Base-by-base conservation (phyloP, 1,140 invertebrate species). In the Drosophila dunni region DNA sequence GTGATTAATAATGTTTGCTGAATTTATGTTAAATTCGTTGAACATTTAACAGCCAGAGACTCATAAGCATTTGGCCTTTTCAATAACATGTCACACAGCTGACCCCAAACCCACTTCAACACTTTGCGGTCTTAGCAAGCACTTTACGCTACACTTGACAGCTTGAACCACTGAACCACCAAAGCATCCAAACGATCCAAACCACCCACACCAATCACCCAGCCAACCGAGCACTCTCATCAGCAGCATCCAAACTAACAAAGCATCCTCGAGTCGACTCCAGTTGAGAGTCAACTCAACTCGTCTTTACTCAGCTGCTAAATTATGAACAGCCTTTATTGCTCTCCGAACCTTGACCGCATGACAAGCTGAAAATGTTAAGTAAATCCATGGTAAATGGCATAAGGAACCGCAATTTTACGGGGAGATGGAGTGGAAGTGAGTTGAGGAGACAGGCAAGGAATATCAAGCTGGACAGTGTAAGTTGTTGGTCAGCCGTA, bases 321-420 rank as follows among this genome's bases (percentile, higher is more conserved):
- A 82, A 85, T 76, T 88, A 82, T 85, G 77, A 73, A 85, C 70
- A 68, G 70, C 33, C 84, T 72, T 76, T 71, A 82, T 82, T 79
- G 63, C 76, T 68, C 53, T 45, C 61, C 60, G 58, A 78, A 70
- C 77, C 84, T 84, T 88, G 84, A 81, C 84, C 84, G 78, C 77
- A 77, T 84, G 76, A 83, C 76, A 75, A 85, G 81, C 78, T 81
- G 63, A 77, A 88, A 88, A 70, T 58, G 51, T 70, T 75, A 68
- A 73, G 75, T 81, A 68, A 71, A 78, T 69, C 56, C 58, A 58
- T 64, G 44, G 60, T 64, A 53, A 75, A 75, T 75, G 51, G 60
- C 60, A 71, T 38, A 50, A 58, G 60, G 7, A 65, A 72, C 73
- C 73, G 56, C 68, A 75, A 38, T 4, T 4, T 20, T 9, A 15